Evolutionary conservation across 2,113 vertebrate species (phyloP), one percentile per base, ranked within the genome.

Genomic region (Brachyhypopomus occidentalis): DNA sequence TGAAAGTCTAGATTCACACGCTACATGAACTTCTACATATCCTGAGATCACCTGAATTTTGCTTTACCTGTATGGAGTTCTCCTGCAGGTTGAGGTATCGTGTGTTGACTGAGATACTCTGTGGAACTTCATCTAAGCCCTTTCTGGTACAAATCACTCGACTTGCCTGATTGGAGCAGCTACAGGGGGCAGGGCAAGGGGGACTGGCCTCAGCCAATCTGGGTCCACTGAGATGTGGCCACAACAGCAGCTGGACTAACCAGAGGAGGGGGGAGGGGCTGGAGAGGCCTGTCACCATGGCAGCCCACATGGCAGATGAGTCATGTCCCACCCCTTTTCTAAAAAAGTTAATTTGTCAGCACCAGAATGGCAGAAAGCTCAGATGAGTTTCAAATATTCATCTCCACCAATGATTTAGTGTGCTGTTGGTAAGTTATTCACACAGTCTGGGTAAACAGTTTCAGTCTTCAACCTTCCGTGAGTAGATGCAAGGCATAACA

Each of bases 51-150:
- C 5, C 12, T 66, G 63, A 30, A 17, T 66, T 25, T 22, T 14
- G 5, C n/a, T 83, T 91, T 91, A 91, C 88, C 94, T 98, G 96
- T 92, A 98, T 96, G 77, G 93, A 88, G 84, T 99, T 99, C 91
- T 99, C 97, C 89, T 99, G 97, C 64, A 99, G 93, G 91, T 99
- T 99, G 91, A 99, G 95, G 95, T 99, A 99, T 76, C 97, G 92
- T 3, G 97, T 99, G 94, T 99, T 98, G 58, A 96, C 95, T 0
- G 97, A 97, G 91, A 99, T 97, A 89, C 94, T 97, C 3, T 89
- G 79, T 0, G 97, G 97, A 0, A 98, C 96, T 86, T 97, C 96
- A 1, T 95, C 91, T 75, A 99, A 91, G 63, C 92, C 96, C 4
- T 95, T 92, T 1, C 97, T 93, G 0, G 97, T 99, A 87, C 97